These are phyloP conservation scores for Pagetopsis macropterus DNA, from an alignment of 2,797 vertebrate genomes.

Conservation along the genomic window DNA sequence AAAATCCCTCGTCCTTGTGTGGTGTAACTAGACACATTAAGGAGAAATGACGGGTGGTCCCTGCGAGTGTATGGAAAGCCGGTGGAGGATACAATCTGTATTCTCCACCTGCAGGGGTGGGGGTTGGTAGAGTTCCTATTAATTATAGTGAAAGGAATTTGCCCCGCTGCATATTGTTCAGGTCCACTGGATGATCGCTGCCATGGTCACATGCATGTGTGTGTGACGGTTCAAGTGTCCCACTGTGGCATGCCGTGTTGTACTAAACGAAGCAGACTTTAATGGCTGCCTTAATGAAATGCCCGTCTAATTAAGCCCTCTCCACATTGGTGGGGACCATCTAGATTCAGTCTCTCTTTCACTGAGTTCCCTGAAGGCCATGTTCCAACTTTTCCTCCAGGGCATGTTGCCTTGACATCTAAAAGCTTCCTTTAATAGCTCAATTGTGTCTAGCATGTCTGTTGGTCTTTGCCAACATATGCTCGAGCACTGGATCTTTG, in stretches of 20 bases:
- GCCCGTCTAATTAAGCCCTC: conserved; percentile 79
- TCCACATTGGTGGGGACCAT: conserved; percentile 64
- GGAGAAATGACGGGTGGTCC: conserved; percentile 72
- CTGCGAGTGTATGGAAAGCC: conserved; percentile 52
- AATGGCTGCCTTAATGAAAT: conserved; percentile 84
- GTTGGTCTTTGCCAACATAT: conserved; percentile 71
- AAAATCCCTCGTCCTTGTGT: conserved; percentile 73
- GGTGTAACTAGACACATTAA: conserved; percentile 77
- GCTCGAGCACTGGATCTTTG: conserved; percentile 63
- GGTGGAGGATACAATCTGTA: conserved; percentile 58
- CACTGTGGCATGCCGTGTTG: conserved; percentile 65
- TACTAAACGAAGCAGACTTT: conserved; percentile 83
- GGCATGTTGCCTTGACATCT: conserved; percentile 59
- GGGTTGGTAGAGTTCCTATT: conserved; percentile 67
- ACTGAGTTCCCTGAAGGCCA: conserved; percentile 57
- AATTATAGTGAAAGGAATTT: conserved; percentile 76
- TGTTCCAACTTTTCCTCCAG: conserved; percentile 55
- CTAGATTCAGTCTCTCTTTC: conserved; percentile 45
- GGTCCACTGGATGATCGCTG: conserved; percentile 59
- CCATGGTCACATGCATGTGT: conserved; percentile 46
- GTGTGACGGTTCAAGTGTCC: conserved; percentile 61
- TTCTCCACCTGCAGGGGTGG: conserved; percentile 41
- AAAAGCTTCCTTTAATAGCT: conserved; percentile 67
- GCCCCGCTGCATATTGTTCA: conserved; percentile 66
- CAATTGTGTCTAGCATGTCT: conserved; percentile 67